Base-by-base conservation (phyloP, 2,888 invertebrate species). In the Orthosia gracilis region DNA sequence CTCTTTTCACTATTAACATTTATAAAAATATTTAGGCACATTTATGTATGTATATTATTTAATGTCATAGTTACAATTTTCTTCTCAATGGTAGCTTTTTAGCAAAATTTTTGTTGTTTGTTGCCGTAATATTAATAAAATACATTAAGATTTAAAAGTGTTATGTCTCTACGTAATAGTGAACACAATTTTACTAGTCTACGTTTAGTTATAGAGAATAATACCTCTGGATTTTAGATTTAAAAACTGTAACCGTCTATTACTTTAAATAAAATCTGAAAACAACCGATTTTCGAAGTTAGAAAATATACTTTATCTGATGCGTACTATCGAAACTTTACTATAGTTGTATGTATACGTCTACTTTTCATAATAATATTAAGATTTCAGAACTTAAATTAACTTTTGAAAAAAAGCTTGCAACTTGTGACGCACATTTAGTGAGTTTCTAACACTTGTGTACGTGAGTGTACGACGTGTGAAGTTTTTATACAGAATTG, bases 131-230 rank as follows among this genome's bases (percentile, higher is more conserved):
- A 87, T 87, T 87, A 87, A 84, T 88, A 83, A 77, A 69, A 74
- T 82, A 87, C 21, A 59, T 73, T 87, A 87, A 82, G 76, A 65
- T 68, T 76, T 76, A 69, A 76, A 73, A 73, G 76, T 80, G 78
- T 80, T 78, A 80, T 71, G 74, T 84, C 73, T 85, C 69, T 86
- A 83, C 83, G 83, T 88, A 88, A 90, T 91, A 93, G 91, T 88
- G 91, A 93, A 93, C 92, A 94, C 92, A 93, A 92, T 92, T 90
- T 91, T 90, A 93, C 95, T 95, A 96, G 95, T 96, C 95, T 94
- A 92, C 84, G 88, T 89, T 85, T 93, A 94, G 92, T 90, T 90
- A 85, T 79, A 87, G 80, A 85, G 83, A 91, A 89, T 90, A 90
- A 93, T 95, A 95, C 95, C 95, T 95, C 95, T 93, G 92, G 87